Evolutionary conservation across 2,888 invertebrate species (phyloP).

Genomic region (Lomographa bimaculata): DNA sequence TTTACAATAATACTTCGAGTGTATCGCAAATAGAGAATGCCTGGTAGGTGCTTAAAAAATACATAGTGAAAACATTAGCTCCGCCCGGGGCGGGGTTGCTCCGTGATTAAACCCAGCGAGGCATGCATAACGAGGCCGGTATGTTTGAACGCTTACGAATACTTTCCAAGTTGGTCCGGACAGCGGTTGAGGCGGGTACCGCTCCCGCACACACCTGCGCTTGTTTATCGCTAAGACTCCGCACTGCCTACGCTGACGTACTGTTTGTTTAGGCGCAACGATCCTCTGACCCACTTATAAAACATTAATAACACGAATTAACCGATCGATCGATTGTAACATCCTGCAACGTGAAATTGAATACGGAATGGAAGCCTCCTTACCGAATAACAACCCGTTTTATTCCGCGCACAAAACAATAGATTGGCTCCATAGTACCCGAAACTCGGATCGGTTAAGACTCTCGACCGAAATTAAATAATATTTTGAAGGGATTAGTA

Average conservation of each 20-base stretch:
- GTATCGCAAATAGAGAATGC: slow-evolving; percentile 44
- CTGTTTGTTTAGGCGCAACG: slow-evolving; percentile 69
- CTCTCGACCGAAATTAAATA: slow-evolving; percentile 65
- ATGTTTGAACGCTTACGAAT: slow-evolving; percentile 79
- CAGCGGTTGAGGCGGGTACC: slow-evolving; percentile 59
- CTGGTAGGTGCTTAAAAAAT: slow-evolving; percentile 70
- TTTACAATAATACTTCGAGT: slow-evolving; percentile 40
- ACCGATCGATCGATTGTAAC: slow-evolving; percentile 35
- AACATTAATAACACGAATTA: slow-evolving; percentile 61
- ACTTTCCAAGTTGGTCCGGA: slow-evolving; percentile 72
- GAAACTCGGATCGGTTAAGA: slow-evolving; percentile 36
- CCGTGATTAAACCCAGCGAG: slow-evolving; percentile 79
- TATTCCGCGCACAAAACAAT: slow-evolving; percentile 36
- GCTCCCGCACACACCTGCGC: slow-evolving; percentile 62
- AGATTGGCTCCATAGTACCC: slow-evolving; percentile 29
- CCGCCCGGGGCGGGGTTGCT: slow-evolving; percentile 65
- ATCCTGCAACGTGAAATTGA: slow-evolving; percentile 13
- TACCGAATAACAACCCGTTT: slow-evolving; percentile 26
- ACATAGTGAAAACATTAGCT: slow-evolving; percentile 79
- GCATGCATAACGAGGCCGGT: slow-evolving; percentile 78
- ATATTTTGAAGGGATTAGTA: slow-evolving; percentile 75
- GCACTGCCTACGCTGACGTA: slow-evolving; percentile 49
- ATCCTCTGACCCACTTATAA: slow-evolving; percentile 60
- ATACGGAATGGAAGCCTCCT: slow-evolving; percentile 25
- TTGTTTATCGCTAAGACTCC: slow-evolving; percentile 71